Conservation (phyloP, 64 coral and sea anemone species). For the Platygyra sinensis region DNA sequence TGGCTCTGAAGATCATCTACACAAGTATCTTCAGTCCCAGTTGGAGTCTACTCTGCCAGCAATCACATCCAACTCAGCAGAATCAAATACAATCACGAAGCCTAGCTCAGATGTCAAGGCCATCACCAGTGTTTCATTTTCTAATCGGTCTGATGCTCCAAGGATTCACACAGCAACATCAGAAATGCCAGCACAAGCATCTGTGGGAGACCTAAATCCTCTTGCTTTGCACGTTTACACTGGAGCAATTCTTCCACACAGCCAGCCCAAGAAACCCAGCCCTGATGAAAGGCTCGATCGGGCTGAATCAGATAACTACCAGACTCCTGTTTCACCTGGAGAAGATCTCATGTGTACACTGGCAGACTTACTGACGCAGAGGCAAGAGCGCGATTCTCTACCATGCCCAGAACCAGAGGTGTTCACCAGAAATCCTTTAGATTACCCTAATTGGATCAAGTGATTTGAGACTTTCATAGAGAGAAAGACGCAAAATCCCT, state of each 20-base stretch:
- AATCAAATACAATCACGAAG: too few relatives aligned
- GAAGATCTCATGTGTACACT: neutral
- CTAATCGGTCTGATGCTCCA: too few relatives aligned
- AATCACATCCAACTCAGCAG: too few relatives aligned
- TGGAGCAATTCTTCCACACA: too few relatives aligned
- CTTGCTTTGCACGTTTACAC: too few relatives aligned
- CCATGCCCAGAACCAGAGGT: constrained; percentile 53
- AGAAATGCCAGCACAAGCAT: neutral
- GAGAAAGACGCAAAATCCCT: constrained; percentile 9
- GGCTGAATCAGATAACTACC: neutral
- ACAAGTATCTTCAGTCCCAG: neutral
- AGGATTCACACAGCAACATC: too few relatives aligned
- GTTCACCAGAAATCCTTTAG: constrained; percentile 51
- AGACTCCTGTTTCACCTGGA: neutral
- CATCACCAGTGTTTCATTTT: too few relatives aligned
- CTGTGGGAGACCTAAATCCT: too few relatives aligned
- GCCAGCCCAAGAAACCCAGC: too few relatives aligned
- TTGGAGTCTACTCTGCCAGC: neutral
- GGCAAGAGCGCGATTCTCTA: constrained; percentile 30
- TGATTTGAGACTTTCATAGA: constrained; percentile 67
- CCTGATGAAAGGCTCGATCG: too few relatives aligned
- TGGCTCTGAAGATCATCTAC: neutral
- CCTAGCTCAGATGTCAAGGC: too few relatives aligned
- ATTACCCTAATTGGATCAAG: constrained; percentile 66
- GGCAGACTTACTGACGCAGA: constrained; percentile 17